Evolutionary conservation across 2,113 vertebrate genomes (phyloP), one percentile per base, ranked within the genome.

Genomic region (Vulpes lagopus): DNA sequence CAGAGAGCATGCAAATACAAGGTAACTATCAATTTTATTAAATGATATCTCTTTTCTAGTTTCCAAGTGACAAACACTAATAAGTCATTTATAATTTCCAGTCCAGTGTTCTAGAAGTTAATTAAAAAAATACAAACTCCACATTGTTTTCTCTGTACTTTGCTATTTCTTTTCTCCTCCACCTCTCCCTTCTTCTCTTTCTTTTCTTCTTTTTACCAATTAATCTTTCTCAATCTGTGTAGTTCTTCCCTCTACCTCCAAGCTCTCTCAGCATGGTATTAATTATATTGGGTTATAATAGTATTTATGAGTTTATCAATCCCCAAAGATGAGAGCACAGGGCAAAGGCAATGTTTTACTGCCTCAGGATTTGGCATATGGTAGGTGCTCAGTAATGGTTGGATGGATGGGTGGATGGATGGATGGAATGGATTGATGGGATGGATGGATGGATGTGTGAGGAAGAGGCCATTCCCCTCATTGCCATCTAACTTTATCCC

Each of bases 1-100:
- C 57, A 25, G 27, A 82, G 17, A 91, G 22, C 23, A 57, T 32
- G 67, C 38, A 85, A 81, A 78, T 67, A 32, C 35, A 86, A 92
- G 30, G 11, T 55, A 60, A 27, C 73, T 65, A 67, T 87, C 16
- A 86, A 76, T 74, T 91, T 85, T 74, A 86, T 74, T 89, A 92
- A 57, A 82, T 38, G 51, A 96, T 79, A 87, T 79, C 60, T 93
- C 59, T 78, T 86, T 81, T 79, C 55, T 80, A 69, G 55, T 89
- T 89, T 89, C 60, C 51, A 95, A 57, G 57, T 69, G 64, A 79
- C 80, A 94, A 65, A 82, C 65, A 86, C 85, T 79, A 97, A 93
- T 82, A 95, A 93, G 60, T 89, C 83, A 67, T 78, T 78, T 76
- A 81, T 88, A 83, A 96, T 91, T 84, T 38, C 84, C 51, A 88